Evolutionary conservation across 1,140 invertebrate species (phyloP).

Genomic region (Drosophila busckii): DNA sequence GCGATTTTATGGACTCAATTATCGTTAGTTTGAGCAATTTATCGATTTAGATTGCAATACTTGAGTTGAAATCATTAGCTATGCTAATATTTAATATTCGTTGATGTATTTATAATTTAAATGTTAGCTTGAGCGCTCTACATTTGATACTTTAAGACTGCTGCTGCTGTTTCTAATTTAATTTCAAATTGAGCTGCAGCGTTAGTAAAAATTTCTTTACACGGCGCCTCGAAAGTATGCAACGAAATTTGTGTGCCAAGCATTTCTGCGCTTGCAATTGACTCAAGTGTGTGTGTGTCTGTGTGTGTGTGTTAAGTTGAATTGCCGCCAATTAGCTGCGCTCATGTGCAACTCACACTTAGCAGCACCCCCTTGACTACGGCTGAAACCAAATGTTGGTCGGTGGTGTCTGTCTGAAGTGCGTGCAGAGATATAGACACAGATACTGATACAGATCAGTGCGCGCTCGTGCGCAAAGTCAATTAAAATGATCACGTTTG

Average conservation of each 20-base stretch:
- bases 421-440: slow-evolving; percentile 26
- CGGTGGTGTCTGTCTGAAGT: slow-evolving; percentile 21
- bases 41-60: no score
- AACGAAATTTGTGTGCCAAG: slow-evolving; percentile 28
- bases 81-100: no score
- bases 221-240: slow-evolving; percentile 42
- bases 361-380: slow-evolving; percentile 7
- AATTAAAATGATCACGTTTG: slow-evolving; percentile 61
- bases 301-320: slow-evolving; percentile 17
- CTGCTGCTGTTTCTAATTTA: no score
- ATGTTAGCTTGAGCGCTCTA: no score
- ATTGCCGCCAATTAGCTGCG: slow-evolving; percentile 54
- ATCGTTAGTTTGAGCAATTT: no score
- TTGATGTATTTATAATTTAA: no score
- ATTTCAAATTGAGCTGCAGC: no score
- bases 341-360: no score
- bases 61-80: no score
- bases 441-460: slow-evolving; percentile 46
- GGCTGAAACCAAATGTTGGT: neutral
- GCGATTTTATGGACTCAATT: no score
- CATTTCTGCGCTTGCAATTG: neutral
- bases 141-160: no score
- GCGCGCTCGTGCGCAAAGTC: slow-evolving; percentile 72
- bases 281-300: neutral
- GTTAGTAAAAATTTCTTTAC: neutral